Conservation (phyloP, 2,888 invertebrate genomes). For the Kuschelorhynchus macadamiae region DNA sequence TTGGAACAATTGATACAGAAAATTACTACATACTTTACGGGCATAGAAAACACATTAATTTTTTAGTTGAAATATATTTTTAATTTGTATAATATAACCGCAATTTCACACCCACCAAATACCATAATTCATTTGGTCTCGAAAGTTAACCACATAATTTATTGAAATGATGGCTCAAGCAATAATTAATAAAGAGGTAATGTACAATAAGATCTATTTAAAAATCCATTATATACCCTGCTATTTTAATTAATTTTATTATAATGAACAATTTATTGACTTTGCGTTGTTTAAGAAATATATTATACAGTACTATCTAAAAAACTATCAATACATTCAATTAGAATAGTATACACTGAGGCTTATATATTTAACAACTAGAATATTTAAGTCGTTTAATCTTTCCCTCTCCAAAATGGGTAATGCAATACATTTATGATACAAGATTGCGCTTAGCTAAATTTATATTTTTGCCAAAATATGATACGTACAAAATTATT, state of each 20-base stretch:
- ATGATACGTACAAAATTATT: too few species aligned
- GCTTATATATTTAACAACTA: background rate
- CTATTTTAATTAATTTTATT: constrained; percentile 20
- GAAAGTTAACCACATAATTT: too few species aligned
- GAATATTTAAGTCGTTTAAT: constrained; percentile 49
- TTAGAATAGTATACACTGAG: constrained; percentile 15
- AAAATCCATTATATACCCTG: constrained; percentile 21
- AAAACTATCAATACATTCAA: constrained; percentile 2
- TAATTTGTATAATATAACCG: too few species aligned
- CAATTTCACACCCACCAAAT: too few species aligned
- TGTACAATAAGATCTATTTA: constrained; percentile 8
- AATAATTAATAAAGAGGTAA: too few species aligned
- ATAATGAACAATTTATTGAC: constrained; percentile 26
- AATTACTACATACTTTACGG: too few species aligned
- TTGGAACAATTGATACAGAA: too few species aligned
- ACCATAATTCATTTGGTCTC: too few species aligned
- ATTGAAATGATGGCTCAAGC: too few species aligned
- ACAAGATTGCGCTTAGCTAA: constrained; percentile 1
- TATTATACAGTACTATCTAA: background rate
- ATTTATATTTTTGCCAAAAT: background rate
- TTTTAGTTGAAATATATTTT: too few species aligned
- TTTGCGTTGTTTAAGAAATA: constrained; percentile 35
- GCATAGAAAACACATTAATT: too few species aligned
- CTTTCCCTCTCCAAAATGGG: constrained; percentile 50
- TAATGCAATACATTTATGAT: constrained; percentile 29